Base-by-base conservation (phyloP, 2,888 invertebrate genomes). In the Bellardia bayeri region DNA sequence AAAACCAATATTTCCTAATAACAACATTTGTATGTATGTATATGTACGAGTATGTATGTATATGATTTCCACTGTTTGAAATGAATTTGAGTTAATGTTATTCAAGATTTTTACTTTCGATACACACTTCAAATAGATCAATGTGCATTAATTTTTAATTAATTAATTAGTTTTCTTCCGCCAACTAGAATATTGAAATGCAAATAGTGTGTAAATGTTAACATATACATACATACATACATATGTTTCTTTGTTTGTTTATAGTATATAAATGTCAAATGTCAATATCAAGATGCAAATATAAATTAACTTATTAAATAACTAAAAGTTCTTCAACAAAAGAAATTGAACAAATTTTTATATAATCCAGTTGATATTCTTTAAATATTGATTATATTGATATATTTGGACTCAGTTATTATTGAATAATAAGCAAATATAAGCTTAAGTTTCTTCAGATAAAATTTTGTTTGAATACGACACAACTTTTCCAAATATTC, bases 81-180 rank as follows among this genome's bases (percentile, higher is more conserved):
- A 69, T 23, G 78, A 74, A 82, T 82, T 86, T 82, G 79, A 76
- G 37, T 79, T 87, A 72, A 63, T 78, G 78, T 78, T 78, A 51
- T 75, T 74, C 30, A 63, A 72, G 87, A 85, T 87, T 75, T 71
- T 33, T 42, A 33, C 64, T 42, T 16, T 4, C 16, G 87, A 85
- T 85, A 87, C 16, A 33, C n/a, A 68, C 64, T 87, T 82, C 82
- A 85, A 87, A 87, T 75, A 82, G 79, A 87, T 85, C 87, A 82
- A 85, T 75, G 23, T 63, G 23, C 75, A 87, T 87, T 69, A 72
- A 87, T 79, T 69, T 85, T 85, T 85, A 85, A 87, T 87, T 87
- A 87, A 87, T 87, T 79, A 74, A 82, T 74, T 72, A 74, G 11
- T 74, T 40, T 30, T 54, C 40, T 40, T 51, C 13, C 13, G 11